Evolutionary conservation across 2,888 invertebrate species (phyloP).

Genomic region (Drosophila hawaiiensis): DNA sequence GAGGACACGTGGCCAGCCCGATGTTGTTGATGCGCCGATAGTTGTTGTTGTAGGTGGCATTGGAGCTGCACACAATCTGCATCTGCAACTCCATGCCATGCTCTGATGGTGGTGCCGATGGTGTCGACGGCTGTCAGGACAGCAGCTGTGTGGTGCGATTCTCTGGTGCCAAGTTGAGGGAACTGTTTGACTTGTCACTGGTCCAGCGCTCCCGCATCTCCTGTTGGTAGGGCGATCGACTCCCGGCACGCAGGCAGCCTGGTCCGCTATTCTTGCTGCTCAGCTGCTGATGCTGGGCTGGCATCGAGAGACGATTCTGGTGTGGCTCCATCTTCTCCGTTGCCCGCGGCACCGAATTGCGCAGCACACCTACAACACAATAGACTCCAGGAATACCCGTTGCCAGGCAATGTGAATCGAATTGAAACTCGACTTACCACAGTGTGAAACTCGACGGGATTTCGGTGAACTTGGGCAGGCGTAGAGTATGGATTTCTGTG

Average conservation of each 20-base stretch:
- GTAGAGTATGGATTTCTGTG: constrained; percentile 85
- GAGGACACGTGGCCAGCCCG: background rate
- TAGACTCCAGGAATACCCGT: background rate
- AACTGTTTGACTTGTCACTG: constrained; percentile 32
- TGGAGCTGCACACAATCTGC: constrained; percentile 49
- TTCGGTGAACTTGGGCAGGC: constrained; percentile 85
- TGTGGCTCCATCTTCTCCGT: constrained; percentile 31
- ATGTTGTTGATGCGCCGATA: constrained; percentile 59
- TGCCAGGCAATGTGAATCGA: constrained; percentile 3
- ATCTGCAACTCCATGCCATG: constrained; percentile 54
- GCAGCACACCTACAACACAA: constrained; percentile 67
- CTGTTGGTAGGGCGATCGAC: constrained; percentile 56
- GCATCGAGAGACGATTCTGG: constrained; percentile 63
- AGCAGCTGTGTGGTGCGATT: constrained; percentile 57
- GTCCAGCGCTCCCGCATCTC: constrained; percentile 61
- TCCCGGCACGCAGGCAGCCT: constrained; percentile 37
- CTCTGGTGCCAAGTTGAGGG: constrained; percentile 23
- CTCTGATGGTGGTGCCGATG: constrained; percentile 34
- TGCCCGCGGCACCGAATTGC: constrained; percentile 67
- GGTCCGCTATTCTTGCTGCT: constrained; percentile 35
- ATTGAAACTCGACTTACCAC: constrained; percentile 71
- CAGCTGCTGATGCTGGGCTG: constrained; percentile 49
- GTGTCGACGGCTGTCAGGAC: constrained; percentile 57
- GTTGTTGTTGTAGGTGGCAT: constrained; percentile 57
- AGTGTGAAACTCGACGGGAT: constrained; percentile 82